Percentiles rank a stretch among this genome's conserved stretches.
Evolutionary conservation across 2,888 invertebrate genomes (phyloP).

Genomic region (Aelia acuminata): DNA sequence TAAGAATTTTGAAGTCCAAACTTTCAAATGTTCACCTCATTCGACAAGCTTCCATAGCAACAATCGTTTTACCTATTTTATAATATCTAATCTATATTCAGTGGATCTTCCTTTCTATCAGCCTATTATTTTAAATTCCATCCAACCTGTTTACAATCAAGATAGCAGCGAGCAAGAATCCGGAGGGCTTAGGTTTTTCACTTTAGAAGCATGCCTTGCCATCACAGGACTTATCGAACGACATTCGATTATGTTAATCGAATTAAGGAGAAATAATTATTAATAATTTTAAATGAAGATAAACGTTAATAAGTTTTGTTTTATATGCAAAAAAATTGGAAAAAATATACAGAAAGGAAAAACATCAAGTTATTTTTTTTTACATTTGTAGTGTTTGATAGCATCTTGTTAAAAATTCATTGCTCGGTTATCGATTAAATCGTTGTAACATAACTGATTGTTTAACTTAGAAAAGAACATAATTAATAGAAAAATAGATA

Average conservation of each 20-base stretch:
- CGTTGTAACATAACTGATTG: too few relatives aligned
- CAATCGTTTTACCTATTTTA: background rate
- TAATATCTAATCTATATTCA: constrained; percentile 46
- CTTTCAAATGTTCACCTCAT: background rate
- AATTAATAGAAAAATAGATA: too few relatives aligned
- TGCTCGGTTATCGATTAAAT: too few relatives aligned
- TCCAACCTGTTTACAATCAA: constrained; percentile 41
- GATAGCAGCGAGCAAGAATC: background rate
- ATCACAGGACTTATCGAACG: background rate
- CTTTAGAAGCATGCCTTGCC: background rate
- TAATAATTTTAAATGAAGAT: background rate
- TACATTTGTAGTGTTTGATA: too few relatives aligned
- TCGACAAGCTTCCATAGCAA: background rate
- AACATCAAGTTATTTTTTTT: too few relatives aligned
- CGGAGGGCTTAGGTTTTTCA: background rate
- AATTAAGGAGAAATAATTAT: background rate
- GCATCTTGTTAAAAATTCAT: too few relatives aligned
- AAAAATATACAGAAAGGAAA: background rate
- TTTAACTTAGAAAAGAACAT: too few relatives aligned
- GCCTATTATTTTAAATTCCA: background rate
- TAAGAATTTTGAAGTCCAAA: background rate
- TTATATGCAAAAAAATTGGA: background rate
- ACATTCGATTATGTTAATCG: background rate
- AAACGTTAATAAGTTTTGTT: background rate
- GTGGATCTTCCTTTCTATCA: background rate